phyloP scores from a whole-genome alignment of 2,888 invertebrate genomes.

The Cabera pusaria region DNA sequence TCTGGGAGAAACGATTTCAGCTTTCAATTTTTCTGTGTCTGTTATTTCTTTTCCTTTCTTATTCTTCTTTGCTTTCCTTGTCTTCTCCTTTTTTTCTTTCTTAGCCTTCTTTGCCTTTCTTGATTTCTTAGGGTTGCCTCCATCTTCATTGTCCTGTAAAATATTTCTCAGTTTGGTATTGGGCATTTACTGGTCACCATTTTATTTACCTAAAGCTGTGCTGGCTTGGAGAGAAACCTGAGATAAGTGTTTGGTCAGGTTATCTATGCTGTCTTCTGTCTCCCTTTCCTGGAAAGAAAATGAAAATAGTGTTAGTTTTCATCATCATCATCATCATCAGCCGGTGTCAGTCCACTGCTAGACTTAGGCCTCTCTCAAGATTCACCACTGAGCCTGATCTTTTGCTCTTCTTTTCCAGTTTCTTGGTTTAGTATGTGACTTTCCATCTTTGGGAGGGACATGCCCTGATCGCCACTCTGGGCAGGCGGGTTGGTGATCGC shows the following conservation, averaged over 20 bases:
- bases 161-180: constrained; percentile 71
- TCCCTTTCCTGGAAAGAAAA: constrained; percentile 60
- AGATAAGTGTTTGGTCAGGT: constrained; percentile 76
- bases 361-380: too few relatives aligned
- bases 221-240: constrained; percentile 77
- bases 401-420: too few relatives aligned
- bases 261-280: constrained; percentile 64
- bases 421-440: too few relatives aligned
- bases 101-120: constrained; percentile 21
- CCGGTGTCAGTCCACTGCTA: too few relatives aligned
- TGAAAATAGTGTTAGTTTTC: too few relatives aligned
- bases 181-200: constrained; percentile 55
- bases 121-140: constrained; percentile 47
- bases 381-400: too few relatives aligned
- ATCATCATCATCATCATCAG: too few relatives aligned
- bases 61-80: constrained; percentile 8
- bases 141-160: constrained; percentile 71
- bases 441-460: too few relatives aligned
- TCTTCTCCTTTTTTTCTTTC: constrained; percentile 19
- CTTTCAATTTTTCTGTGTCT: constrained; percentile 4
- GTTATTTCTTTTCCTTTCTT: constrained; percentile 8
- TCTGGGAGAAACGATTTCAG: constrained; percentile 9
- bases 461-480: too few relatives aligned
- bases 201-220: constrained; percentile 78
- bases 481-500: too few relatives aligned